Conservation (phyloP, 2,888 invertebrate genomes). For the Acleris laterana region DNA sequence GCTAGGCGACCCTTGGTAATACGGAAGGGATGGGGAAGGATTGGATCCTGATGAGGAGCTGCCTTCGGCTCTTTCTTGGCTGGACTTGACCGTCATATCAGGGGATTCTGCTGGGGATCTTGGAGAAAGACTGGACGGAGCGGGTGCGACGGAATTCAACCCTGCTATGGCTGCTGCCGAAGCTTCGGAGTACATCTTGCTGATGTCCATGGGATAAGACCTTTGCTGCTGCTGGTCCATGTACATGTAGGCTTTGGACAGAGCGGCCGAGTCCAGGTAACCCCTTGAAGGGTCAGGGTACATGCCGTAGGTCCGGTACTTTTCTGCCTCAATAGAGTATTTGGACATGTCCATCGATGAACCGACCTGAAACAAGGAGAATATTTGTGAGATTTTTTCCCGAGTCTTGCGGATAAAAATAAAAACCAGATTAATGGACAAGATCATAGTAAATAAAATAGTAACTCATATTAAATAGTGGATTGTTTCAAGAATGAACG, state of each 20-base stretch:
- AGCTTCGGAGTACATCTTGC: slow-evolving; percentile 87
- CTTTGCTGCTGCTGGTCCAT: slow-evolving; percentile 87
- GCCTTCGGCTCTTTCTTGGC: slow-evolving; percentile 81
- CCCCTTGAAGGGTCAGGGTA: slow-evolving; percentile 89
- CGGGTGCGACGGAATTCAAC: slow-evolving; percentile 72
- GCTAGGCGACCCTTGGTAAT: slow-evolving; percentile 84
- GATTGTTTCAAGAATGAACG: too few species aligned
- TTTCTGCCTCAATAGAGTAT: slow-evolving; percentile 90
- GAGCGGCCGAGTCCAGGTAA: slow-evolving; percentile 89
- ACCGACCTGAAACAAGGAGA: slow-evolving; percentile 85
- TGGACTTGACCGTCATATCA: slow-evolving; percentile 76
- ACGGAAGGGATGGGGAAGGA: slow-evolving; percentile 85
- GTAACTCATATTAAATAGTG: too few species aligned
- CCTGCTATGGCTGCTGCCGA: slow-evolving; percentile 86
- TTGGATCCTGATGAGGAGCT: slow-evolving; percentile 86
- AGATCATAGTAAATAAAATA: too few species aligned
- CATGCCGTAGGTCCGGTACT: slow-evolving; percentile 91
- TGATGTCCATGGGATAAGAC: slow-evolving; percentile 86
- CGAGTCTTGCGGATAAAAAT: too few species aligned
- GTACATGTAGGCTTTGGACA: slow-evolving; percentile 91
- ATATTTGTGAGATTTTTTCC: neutral
- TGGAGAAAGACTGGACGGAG: slow-evolving; percentile 75
- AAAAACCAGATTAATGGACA: too few species aligned
- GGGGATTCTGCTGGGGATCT: slow-evolving; percentile 84
- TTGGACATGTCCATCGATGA: slow-evolving; percentile 91